phyloP scores from a whole-genome alignment of 2,797 vertebrate genomes.

The Chromis chromis region DNA sequence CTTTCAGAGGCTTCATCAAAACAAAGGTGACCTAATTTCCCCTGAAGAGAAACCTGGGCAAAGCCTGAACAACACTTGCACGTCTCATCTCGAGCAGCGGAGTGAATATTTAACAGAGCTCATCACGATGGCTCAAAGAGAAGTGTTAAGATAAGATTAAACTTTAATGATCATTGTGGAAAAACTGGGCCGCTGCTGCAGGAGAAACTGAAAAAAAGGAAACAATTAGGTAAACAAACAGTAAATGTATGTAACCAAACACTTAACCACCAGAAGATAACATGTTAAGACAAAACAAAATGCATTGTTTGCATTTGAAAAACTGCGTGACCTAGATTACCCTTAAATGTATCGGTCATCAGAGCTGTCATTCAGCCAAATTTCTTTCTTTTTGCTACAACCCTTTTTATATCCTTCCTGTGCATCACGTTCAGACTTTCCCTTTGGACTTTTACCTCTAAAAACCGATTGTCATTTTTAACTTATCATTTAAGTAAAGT shows the following conservation, averaged over 20 bases:
- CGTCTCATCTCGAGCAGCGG: conserved; percentile 26
- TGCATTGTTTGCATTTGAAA: neutral
- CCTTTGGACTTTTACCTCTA: neutral
- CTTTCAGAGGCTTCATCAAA: conserved; percentile 44
- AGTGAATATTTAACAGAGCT: conserved; percentile 67
- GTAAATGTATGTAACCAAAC: neutral
- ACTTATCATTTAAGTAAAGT: neutral
- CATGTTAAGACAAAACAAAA: neutral
- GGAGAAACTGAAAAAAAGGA: neutral
- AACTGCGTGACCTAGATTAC: neutral
- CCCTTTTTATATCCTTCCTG: neutral
- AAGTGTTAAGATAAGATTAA: conserved; percentile 59
- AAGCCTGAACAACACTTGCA: conserved; percentile 24
- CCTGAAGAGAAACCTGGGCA: conserved; percentile 37
- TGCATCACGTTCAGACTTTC: neutral
- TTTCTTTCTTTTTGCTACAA: neutral
- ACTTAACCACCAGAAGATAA: neutral
- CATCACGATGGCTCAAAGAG: conserved; percentile 32
- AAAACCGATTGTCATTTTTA: neutral
- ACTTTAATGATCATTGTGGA: conserved; percentile 60
- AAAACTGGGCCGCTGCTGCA: conserved; percentile 27
- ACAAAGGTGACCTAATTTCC: conserved; percentile 53
- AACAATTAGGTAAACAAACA: neutral
- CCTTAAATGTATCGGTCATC: neutral
- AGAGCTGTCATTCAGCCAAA: neutral